A percentile compares a stretch with the other conserved stretches of the same genome.
Conservation (phyloP, 2,113 vertebrate genomes). For the crab-eating macaque (Macaca fascicularis) region DNA sequence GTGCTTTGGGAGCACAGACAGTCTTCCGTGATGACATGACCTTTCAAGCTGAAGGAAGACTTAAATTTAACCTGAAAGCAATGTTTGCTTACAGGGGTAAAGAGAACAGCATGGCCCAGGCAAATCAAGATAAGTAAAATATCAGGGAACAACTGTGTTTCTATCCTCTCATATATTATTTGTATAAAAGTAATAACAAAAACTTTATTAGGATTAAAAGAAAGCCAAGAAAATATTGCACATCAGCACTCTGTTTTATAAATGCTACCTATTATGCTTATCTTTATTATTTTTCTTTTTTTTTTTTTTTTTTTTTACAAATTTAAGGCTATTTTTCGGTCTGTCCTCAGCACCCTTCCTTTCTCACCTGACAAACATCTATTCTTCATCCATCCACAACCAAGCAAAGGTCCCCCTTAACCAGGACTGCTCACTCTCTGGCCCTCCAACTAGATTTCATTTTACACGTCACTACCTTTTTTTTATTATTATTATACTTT, state of each 20-base stretch:
- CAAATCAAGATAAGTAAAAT: not conserved
- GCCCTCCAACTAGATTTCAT: not conserved
- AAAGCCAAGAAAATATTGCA: not conserved
- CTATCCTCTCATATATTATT: not conserved
- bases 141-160: not conserved
- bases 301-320: not conserved
- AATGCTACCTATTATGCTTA: not conserved
- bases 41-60: not conserved
- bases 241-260: not conserved
- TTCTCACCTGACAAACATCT: not conserved
- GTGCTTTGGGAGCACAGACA: not conserved
- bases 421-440: not conserved
- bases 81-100: fast-evolving
- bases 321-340: not conserved
- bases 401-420: not conserved
- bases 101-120: not conserved
- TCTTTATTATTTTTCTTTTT: not conserved
- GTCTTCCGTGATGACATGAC: not conserved
- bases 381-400: not conserved
- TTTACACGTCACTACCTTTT: too few species aligned
- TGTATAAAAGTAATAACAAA: not conserved
- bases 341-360: not conserved
- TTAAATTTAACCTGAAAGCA: not conserved
- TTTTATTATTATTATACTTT: too few species aligned
- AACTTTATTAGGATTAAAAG: not conserved